phyloP scores from a whole-genome alignment of 2,797 vertebrate genomes.

The Gobionotothen gibberifrons region DNA sequence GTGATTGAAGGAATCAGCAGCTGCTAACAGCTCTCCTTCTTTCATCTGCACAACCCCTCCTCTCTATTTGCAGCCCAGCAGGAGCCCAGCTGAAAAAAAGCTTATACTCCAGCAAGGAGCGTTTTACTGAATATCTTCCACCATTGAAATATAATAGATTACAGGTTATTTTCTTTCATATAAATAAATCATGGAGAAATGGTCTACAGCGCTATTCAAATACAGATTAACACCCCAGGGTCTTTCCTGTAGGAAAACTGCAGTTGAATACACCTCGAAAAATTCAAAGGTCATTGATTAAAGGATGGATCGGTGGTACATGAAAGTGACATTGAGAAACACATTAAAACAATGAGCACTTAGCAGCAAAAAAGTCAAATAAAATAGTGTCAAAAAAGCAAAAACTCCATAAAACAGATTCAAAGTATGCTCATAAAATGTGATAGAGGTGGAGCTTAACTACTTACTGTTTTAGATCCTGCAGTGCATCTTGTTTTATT shows the following conservation, averaged over 20 bases:
- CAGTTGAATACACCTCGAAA: not conserved
- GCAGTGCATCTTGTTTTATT: no score
- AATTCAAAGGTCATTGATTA: not conserved
- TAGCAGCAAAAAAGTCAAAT: no score
- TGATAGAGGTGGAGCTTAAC: no score
- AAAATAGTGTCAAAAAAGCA: no score
- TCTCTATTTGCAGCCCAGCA: slow-evolving; percentile 71
- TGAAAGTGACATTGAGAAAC: no score
- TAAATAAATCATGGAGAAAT: not conserved
- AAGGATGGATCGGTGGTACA: not conserved
- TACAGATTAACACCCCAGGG: not conserved
- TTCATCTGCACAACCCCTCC: slow-evolving; percentile 56
- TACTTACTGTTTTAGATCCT: no score
- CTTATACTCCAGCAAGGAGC: not conserved
- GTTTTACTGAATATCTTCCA: not conserved
- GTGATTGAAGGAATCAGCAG: slow-evolving; percentile 54
- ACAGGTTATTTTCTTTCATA: not conserved
- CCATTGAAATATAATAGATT: not conserved
- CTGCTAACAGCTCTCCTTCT: slow-evolving; percentile 56
- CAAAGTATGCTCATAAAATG: no score
- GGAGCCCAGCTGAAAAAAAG: slow-evolving; percentile 53
- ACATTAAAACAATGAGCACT: no score
- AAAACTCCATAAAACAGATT: no score
- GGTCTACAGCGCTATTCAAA: no score
- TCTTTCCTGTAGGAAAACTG: not conserved